These are phyloP conservation scores for Acronicta psi DNA, from an alignment of 2,888 invertebrate genomes.

Conservation along the genomic window DNA sequence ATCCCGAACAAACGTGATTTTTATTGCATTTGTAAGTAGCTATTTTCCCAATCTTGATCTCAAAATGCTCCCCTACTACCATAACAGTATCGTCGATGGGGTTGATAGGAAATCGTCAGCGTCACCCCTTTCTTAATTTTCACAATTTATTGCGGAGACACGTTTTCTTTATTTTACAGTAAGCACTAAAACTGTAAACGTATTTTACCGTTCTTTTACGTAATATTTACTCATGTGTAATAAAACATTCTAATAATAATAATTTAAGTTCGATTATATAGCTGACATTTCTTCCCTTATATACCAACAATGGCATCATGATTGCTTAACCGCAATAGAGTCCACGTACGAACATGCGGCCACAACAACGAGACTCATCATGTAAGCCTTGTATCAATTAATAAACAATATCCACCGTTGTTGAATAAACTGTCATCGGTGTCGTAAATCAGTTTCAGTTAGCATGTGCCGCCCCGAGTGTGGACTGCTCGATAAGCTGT, in stretches of 20 bases:
- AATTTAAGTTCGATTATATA: not conserved
- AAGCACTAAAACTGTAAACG: too few species aligned
- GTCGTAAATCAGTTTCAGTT: conserved; percentile 85
- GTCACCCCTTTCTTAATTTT: conserved; percentile 37
- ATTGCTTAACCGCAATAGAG: conserved; percentile 25
- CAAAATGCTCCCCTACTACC: conserved; percentile 19
- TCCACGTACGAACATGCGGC: conserved; percentile 8
- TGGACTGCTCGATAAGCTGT: conserved; percentile 81
- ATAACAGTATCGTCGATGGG: conserved; percentile 29
- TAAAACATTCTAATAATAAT: too few species aligned
- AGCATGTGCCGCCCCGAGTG: conserved; percentile 74
- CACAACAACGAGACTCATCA: conserved; percentile 51
- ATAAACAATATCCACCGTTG: conserved; percentile 68
- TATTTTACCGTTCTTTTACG: too few species aligned
- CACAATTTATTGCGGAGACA: conserved; percentile 18
- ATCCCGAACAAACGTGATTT: not conserved
- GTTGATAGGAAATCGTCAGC: conserved; percentile 18
- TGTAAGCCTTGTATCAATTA: conserved; percentile 69
- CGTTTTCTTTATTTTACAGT: conserved; percentile 6
- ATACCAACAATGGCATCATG: conserved; percentile 1
- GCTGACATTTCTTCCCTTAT: not conserved
- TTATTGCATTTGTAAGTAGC: conserved; percentile 20
- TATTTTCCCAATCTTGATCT: conserved; percentile 25
- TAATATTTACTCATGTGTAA: too few species aligned
- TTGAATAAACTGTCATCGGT: conserved; percentile 75